phyloP scores from a whole-genome alignment of 2,888 invertebrate genomes.

The Cryptocheilus praepositus region DNA sequence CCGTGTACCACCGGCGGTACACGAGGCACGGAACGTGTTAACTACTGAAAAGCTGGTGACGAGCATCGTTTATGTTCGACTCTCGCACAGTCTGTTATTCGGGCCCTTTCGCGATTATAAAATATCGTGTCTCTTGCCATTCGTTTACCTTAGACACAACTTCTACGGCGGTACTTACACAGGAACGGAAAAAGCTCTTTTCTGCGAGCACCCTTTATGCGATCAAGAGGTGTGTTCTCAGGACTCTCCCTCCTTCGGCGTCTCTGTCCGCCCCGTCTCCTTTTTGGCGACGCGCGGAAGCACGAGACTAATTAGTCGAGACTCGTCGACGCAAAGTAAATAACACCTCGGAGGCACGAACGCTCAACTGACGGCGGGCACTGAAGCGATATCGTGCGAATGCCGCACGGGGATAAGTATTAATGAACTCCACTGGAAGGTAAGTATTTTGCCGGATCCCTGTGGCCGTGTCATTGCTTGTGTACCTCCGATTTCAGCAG shows the following conservation, averaged over 20 bases:
- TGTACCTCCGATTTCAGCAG: too few relatives aligned
- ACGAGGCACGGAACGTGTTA: too few relatives aligned
- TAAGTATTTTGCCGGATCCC: conserved; percentile 23
- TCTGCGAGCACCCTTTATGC: conserved; percentile 10
- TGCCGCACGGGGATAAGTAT: conserved; percentile 3
- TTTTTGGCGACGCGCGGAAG: conserved; percentile 1
- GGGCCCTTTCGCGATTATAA: neutral
- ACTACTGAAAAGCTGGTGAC: too few relatives aligned
- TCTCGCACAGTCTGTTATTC: conserved; percentile 1
- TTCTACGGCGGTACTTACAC: neutral
- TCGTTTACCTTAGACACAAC: neutral
- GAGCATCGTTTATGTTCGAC: neutral
- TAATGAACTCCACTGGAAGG: too few relatives aligned
- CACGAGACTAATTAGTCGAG: conserved; percentile 13
- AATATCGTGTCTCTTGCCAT: neutral
- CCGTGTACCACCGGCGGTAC: too few relatives aligned
- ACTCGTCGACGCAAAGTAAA: conserved; percentile 22
- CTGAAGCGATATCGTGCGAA: conserved; percentile 24
- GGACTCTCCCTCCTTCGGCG: neutral
- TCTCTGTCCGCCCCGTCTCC: neutral
- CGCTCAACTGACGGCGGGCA: conserved; percentile 5
- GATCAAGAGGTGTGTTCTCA: conserved; percentile 10
- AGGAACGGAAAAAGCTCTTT: conserved; percentile 6
- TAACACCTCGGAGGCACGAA: conserved; percentile 22
- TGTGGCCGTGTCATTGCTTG: neutral